Evolutionary conservation across 2,797 vertebrate genomes (phyloP), one percentile per base, ranked within the genome.

Genomic region (Paratrypauchen microcephalus): DNA sequence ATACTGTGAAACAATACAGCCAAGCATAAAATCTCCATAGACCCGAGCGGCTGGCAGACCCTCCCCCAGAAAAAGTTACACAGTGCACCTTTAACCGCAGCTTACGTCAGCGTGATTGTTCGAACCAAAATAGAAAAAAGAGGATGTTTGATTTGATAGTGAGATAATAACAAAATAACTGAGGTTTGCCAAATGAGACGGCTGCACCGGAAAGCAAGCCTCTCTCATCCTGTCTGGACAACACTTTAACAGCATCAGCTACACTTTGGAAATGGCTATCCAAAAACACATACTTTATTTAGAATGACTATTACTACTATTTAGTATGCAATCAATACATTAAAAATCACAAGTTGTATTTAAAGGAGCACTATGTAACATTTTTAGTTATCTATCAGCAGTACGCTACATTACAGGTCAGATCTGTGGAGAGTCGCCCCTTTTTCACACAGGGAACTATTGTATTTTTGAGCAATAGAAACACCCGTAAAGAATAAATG

Each of bases 71-170:
- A 45, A 45, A 45, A 15, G 41, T 45, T 45, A 45, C 41, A 45
- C 15, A 24, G 1, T 21, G 19, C 21, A 5, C n/a, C 9, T 55
- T 23, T 55, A 55, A 55, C 5, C 66, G 2, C 23, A 23, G 5
- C 2, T 75, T 56, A 75, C 24, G 7, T 63, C 45, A 66, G 66
- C 60, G 67, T 63, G 69, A 23, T 73, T 56, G 55, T 32, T 30
- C 57, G 1, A 47, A 19, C 65, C 36, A 61, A 66, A 76, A 69
- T 16, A 68, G 26, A 71, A 67, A 73, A 70, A 68, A 76, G 11
- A 48, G 50, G 78, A 73, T 82, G 78, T 90, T 89, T 87, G 82
- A 78, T 83, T 86, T 86, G 67, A 77, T 68, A 75, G 61, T 58
- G 60, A 73, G 69, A 77, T 71, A 66, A 80, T 68, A 75, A 80